These are phyloP conservation scores for Pithys albifrons DNA, from an alignment of 2,113 vertebrate species.

Conservation along the genomic window DNA sequence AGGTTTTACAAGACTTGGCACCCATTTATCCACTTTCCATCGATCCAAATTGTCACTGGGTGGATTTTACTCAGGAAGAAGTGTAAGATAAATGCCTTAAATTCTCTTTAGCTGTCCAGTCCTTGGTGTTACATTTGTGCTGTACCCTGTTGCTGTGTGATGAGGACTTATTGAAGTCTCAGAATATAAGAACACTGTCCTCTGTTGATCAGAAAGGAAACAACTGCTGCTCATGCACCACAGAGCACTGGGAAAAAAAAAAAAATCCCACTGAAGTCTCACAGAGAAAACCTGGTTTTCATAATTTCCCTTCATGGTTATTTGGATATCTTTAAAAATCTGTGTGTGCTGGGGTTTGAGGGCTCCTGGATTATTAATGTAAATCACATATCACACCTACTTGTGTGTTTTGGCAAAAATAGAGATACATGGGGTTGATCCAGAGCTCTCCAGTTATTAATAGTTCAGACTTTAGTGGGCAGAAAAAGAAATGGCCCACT, in stretches of 20 bases:
- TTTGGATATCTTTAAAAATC: background rate
- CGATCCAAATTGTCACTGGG: background rate
- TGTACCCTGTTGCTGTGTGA: conserved; percentile 1
- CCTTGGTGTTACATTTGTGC: background rate
- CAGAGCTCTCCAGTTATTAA: background rate
- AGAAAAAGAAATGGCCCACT: background rate
- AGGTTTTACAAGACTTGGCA: conserved; percentile 14
- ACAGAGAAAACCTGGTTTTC: background rate
- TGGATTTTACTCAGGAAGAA: conserved; percentile 11
- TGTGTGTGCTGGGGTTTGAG: background rate
- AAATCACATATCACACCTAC: background rate
- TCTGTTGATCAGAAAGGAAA: conserved; percentile 69
- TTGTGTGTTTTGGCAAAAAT: background rate
- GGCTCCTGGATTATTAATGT: background rate
- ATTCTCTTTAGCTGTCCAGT: background rate
- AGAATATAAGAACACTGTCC: conserved; percentile 64
- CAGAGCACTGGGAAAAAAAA: background rate
- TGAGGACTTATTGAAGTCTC: background rate
- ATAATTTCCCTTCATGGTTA: background rate
- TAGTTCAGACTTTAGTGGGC: background rate
- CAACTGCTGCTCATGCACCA: conserved; percentile 16
- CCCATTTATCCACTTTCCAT: background rate
- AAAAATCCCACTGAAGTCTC: background rate
- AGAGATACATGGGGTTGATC: background rate
- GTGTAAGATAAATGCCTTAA: background rate